Base-by-base conservation (phyloP, 2,113 vertebrate species). In the Tretioscincus oriximinensis region DNA sequence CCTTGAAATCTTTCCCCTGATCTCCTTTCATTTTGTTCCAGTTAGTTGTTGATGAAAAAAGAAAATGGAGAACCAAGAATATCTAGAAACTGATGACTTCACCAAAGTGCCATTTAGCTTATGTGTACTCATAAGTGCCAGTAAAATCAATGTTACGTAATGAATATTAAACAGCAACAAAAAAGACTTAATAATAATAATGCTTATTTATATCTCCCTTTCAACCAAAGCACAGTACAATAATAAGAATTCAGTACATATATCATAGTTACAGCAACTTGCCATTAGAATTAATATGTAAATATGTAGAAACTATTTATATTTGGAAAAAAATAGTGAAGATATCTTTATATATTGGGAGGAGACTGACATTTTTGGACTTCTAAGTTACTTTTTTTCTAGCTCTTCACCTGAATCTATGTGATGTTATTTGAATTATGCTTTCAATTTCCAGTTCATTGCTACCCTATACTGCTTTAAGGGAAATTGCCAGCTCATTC, bases 161-260 rank as follows among this genome's bases (percentile, higher is more conserved):
- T 22, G 74, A 84, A 81, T 89, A 11, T 1, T 81, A 70, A 76
- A 83, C 75, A 86, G 81, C n/a, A n/a, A n/a, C n/a, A n/a, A n/a
- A n/a, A n/a, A n/a, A n/a, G n/a, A n/a, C n/a, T n/a, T n/a, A 41
- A 41, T 41, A 41, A 41, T 5, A 41, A 41, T 41, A 41, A 41
- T 41, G 35, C 35, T 41, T 2, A n/a, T n/a, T n/a, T n/a, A n/a
- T n/a, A n/a, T n/a, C n/a, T n/a, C n/a, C n/a, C n/a, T n/a, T n/a
- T n/a, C n/a, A n/a, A n/a, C n/a, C n/a, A n/a, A n/a, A n/a, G n/a
- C n/a, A n/a, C n/a, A n/a, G n/a, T n/a, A n/a, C n/a, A 41, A 5
- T 41, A 41, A 41, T 41, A 41, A 41, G 35, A 41, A 41, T 41
- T 41, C 35, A 41, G 5, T 41, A 41, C 5, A 41, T 41, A 41